A percentile compares a stretch with the other conserved stretches of the same genome.
Evolutionary conservation across 2,888 invertebrate species (phyloP).

Genomic region (Drosophila niveifrons): DNA sequence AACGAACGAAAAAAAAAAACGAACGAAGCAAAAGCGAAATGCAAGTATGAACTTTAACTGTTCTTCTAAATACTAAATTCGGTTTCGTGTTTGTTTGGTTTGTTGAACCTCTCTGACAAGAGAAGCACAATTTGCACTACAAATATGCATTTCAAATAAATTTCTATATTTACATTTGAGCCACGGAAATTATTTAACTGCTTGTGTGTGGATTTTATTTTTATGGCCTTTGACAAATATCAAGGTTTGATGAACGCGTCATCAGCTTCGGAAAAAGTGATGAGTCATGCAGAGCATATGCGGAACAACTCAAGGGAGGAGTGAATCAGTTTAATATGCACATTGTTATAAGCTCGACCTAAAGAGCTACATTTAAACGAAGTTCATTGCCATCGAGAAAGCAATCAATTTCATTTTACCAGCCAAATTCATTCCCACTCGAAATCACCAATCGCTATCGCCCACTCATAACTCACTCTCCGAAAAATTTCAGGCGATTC

Average conservation of each 20-base stretch:
- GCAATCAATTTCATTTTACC: conserved; percentile 50
- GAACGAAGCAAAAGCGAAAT: conserved; percentile 51
- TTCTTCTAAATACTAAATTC: conserved; percentile 16
- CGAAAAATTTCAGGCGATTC: conserved; percentile 48
- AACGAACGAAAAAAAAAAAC: conserved; percentile 21
- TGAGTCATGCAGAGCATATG: conserved; percentile 47
- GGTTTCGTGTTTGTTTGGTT: conserved; percentile 1
- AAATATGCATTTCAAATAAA: too few species aligned
- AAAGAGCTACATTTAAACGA: conserved; percentile 35
- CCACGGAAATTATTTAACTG: conserved; percentile 24
- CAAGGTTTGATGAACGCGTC: conserved; percentile 40
- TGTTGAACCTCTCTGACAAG: conserved; percentile 2
- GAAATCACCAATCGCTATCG: conserved; percentile 34
- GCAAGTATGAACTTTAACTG: conserved; percentile 13
- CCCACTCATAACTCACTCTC: conserved; percentile 56
- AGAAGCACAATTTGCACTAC: not conserved
- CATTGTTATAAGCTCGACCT: conserved; percentile 16
- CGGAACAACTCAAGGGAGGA: not conserved
- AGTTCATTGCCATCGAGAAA: conserved; percentile 58
- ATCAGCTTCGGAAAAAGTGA: conserved; percentile 34
- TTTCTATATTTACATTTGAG: too few species aligned
- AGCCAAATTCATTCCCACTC: not conserved
- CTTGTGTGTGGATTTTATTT: conserved; percentile 68
- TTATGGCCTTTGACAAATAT: conserved; percentile 54
- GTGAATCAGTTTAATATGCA: not conserved